Conservation (phyloP, 2,888 invertebrate genomes). For the Agrochola macilenta region DNA sequence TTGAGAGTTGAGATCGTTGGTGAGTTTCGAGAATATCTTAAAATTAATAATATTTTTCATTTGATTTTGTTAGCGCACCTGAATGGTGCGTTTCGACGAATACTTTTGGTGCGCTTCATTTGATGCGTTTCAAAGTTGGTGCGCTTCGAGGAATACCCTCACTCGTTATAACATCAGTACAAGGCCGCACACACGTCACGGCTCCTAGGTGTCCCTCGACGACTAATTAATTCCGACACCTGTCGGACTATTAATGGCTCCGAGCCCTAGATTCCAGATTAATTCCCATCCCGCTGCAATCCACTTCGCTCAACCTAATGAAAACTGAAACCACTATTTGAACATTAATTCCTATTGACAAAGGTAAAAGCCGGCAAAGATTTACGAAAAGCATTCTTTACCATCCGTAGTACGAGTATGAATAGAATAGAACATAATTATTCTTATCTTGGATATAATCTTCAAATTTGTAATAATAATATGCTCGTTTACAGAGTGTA, state of each 20-base stretch:
- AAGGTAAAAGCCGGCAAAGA: constrained; percentile 5
- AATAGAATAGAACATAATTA: too few relatives aligned
- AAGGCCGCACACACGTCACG: not conserved
- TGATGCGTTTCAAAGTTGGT: too few relatives aligned
- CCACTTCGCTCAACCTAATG: constrained; percentile 28
- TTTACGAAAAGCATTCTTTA: constrained; percentile 37
- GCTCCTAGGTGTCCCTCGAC: constrained; percentile 5
- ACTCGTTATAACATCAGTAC: not conserved
- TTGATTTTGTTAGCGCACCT: too few relatives aligned
- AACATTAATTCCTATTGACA: constrained; percentile 37
- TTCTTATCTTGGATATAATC: too few relatives aligned
- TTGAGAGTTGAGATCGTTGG: too few relatives aligned
- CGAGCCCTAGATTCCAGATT: constrained; percentile 25
- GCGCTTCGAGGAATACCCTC: too few relatives aligned
- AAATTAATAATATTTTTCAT: too few relatives aligned
- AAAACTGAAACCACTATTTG: constrained; percentile 35
- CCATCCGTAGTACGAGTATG: constrained; percentile 41
- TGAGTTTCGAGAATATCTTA: too few relatives aligned
- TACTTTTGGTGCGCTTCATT: too few relatives aligned
- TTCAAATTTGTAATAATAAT: too few relatives aligned
- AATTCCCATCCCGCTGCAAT: constrained; percentile 19
- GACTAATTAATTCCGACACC: constrained; percentile 47
- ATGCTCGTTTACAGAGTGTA: too few relatives aligned
- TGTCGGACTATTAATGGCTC: constrained; percentile 35
- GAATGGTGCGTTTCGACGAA: too few relatives aligned